A percentile compares a stretch with the other conserved stretches of the same genome.
Conservation (phyloP, 2,888 invertebrate genomes). For the Phlogophora meticulosa region DNA sequence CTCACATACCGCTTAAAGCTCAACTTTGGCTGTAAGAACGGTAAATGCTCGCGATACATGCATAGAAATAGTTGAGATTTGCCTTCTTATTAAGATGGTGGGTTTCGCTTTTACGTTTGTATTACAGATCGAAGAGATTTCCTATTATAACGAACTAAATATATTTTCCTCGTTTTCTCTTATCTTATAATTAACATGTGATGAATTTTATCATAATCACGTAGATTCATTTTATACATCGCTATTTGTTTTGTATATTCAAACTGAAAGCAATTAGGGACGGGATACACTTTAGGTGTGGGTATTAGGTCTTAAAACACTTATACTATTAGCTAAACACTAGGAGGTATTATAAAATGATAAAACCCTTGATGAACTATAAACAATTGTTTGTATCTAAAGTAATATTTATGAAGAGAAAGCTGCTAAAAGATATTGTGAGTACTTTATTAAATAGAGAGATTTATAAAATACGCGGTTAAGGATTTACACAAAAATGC, state of each 20-base stretch:
- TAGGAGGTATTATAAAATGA: neutral
- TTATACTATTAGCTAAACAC: neutral
- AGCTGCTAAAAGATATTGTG: neutral
- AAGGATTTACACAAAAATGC: constrained; percentile 6
- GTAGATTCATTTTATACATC: rapidly evolving
- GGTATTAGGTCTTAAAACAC: neutral
- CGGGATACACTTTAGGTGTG: neutral
- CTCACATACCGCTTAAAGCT: constrained; percentile 31
- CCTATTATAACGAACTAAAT: neutral
- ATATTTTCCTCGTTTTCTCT: neutral
- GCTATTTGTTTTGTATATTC: too few relatives aligned
- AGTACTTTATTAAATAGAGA: constrained; percentile 10
- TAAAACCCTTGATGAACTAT: neutral
- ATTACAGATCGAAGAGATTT: constrained; percentile 4
- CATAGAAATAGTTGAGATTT: constrained; percentile 59
- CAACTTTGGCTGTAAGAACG: constrained; percentile 29
- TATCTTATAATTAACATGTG: neutral
- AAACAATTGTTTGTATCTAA: too few relatives aligned
- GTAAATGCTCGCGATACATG: constrained; percentile 51
- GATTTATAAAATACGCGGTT: neutral
- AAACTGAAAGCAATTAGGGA: neutral
- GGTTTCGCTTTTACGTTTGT: constrained; percentile 18
- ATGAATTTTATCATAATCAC: neutral
- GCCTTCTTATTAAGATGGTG: constrained; percentile 37
- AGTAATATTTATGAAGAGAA: neutral